Evolutionary conservation across 2,888 invertebrate species (phyloP).

Genomic region (Lumbricus terrestris): DNA sequence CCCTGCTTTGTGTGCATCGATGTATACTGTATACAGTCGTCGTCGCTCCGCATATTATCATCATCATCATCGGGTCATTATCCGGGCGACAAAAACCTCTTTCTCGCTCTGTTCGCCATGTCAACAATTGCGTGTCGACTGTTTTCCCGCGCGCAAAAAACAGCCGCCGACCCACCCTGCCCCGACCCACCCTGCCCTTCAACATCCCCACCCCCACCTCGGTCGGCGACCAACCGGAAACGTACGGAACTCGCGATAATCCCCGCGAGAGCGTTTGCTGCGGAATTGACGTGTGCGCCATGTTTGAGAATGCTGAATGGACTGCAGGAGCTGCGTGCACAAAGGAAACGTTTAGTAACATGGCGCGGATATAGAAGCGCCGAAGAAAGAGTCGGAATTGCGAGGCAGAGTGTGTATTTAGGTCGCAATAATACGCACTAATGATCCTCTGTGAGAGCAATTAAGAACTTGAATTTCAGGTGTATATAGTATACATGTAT

Average conservation of each 20-base stretch:
- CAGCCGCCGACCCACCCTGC: background rate
- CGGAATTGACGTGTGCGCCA: constrained; percentile 3
- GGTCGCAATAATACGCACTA: background rate
- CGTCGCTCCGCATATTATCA: background rate
- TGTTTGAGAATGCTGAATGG: background rate
- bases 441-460: background rate
- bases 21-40: too few species aligned
- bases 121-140: background rate
- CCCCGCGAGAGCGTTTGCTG: constrained; percentile 3
- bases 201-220: background rate
- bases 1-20: background rate
- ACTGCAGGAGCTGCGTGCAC: background rate
- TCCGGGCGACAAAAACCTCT: background rate
- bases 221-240: background rate
- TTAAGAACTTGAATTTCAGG: background rate
- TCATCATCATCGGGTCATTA: constrained; percentile 3
- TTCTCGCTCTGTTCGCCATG: background rate
- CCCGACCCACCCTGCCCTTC: too few species aligned
- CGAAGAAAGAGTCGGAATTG: background rate
- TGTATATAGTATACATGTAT: too few species aligned
- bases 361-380: background rate
- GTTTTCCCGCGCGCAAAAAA: background rate
- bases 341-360: constrained; percentile 3
- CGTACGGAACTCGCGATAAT: background rate
- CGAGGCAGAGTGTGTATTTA: background rate